Evolutionary conservation across 2,113 vertebrate genomes (phyloP).

Genomic region (Oreocharis arfaki): DNA sequence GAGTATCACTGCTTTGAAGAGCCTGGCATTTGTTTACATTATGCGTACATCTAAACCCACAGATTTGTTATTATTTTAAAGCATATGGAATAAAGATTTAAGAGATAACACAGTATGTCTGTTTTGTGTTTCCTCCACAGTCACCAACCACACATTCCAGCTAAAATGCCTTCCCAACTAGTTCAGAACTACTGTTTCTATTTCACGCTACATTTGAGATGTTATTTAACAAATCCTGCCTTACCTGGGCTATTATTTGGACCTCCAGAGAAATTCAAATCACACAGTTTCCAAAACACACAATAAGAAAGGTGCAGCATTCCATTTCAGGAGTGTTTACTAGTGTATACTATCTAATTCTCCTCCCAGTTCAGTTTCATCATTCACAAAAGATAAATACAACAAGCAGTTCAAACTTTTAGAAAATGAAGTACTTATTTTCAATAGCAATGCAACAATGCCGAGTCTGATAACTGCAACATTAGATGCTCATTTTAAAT

Average conservation of each 20-base stretch:
- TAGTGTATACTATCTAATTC: background rate
- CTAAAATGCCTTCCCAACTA: background rate
- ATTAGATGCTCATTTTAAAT: background rate
- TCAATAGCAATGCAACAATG: background rate
- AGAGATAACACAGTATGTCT: background rate
- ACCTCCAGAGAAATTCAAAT: background rate
- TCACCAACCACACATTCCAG: background rate
- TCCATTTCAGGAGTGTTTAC: background rate
- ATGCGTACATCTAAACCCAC: background rate
- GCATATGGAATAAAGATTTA: constrained; percentile 38
- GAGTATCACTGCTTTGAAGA: background rate
- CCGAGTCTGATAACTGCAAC: background rate
- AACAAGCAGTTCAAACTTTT: background rate
- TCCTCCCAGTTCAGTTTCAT: background rate
- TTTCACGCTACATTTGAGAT: background rate
- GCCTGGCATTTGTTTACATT: background rate
- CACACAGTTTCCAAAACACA: background rate
- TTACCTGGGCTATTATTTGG: background rate
- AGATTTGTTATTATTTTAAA: background rate
- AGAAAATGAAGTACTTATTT: background rate
- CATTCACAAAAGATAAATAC: background rate
- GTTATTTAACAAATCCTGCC: background rate
- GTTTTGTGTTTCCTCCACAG: background rate
- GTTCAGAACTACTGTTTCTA: background rate
- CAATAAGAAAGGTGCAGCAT: background rate